Conservation (phyloP, 2,113 vertebrate species). For the Aplodontia rufa region DNA sequence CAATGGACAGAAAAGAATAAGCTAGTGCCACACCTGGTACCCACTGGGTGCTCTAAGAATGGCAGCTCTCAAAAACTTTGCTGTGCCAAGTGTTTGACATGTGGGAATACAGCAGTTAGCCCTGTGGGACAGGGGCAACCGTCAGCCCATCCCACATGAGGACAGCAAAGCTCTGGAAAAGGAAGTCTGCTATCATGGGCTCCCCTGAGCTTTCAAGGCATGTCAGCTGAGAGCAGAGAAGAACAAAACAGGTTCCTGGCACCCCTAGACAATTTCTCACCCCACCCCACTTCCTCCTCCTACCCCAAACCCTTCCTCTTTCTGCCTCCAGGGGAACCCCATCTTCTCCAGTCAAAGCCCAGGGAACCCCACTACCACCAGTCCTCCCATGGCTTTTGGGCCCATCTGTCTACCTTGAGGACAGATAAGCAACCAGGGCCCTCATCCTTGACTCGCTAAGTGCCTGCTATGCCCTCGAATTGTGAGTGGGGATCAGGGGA, state of each 20-base stretch:
- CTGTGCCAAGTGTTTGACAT: not conserved
- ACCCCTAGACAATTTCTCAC: not conserved
- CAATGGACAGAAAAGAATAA: not conserved
- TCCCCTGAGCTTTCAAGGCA: not conserved
- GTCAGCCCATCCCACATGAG: not conserved
- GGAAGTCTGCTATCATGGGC: not conserved
- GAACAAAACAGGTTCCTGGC: not conserved
- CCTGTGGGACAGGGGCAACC: not conserved
- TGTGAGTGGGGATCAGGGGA: not conserved
- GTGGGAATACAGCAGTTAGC: not conserved
- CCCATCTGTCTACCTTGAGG: not conserved
- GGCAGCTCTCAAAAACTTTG: not conserved
- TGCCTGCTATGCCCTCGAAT: not conserved
- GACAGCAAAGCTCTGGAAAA: slow-evolving; percentile 12
- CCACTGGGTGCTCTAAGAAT: not conserved
- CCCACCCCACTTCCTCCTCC: slow-evolving; percentile 48
- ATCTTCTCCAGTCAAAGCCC: not conserved
- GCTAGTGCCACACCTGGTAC: not conserved
- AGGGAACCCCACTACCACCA: not conserved
- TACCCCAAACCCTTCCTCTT: slow-evolving; percentile 52
- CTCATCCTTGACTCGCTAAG: not conserved
- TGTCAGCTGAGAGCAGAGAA: not conserved
- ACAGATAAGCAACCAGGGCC: not conserved
- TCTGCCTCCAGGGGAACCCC: slow-evolving; percentile 17
- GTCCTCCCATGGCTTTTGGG: not conserved